A percentile compares a stretch with the other conserved stretches of the same genome.
Evolutionary conservation across 2,888 invertebrate genomes (phyloP).

Genomic region (Dolichopus griseipennis): DNA sequence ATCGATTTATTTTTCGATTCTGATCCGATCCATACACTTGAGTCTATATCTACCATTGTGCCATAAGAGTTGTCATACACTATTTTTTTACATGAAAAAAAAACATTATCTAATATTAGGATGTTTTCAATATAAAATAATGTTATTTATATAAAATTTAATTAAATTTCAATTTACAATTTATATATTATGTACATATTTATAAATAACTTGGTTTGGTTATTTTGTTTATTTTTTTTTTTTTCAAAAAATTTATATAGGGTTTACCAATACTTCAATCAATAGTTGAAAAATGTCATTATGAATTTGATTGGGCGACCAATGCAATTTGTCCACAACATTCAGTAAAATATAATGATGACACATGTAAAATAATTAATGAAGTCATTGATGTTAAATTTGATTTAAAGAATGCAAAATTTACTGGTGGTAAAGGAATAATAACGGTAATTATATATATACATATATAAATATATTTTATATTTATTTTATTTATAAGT

Average conservation of each 20-base stretch:
- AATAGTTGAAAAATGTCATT: constrained; percentile 37
- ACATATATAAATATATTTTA: background rate
- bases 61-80: too few relatives aligned
- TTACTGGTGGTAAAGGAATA: constrained; percentile 33
- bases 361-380: constrained; percentile 39
- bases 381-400: constrained; percentile 32
- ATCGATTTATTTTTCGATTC: too few relatives aligned
- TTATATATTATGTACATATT: background rate
- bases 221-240: constrained; percentile 2
- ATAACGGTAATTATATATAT: constrained; percentile 31
- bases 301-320: constrained; percentile 40
- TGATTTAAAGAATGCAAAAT: constrained; percentile 34
- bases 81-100: too few relatives aligned
- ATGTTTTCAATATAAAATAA: background rate
- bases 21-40: too few relatives aligned
- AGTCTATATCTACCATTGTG: too few relatives aligned
- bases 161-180: too few relatives aligned
- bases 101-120: too few relatives aligned
- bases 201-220: background rate
- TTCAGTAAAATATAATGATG: constrained; percentile 33
- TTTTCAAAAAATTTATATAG: constrained; percentile 25
- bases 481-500: too few relatives aligned
- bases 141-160: background rate
- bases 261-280: constrained; percentile 38
- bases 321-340: constrained; percentile 41